Conservation (phyloP, 2,113 vertebrate species). For the Aix galericulata region DNA sequence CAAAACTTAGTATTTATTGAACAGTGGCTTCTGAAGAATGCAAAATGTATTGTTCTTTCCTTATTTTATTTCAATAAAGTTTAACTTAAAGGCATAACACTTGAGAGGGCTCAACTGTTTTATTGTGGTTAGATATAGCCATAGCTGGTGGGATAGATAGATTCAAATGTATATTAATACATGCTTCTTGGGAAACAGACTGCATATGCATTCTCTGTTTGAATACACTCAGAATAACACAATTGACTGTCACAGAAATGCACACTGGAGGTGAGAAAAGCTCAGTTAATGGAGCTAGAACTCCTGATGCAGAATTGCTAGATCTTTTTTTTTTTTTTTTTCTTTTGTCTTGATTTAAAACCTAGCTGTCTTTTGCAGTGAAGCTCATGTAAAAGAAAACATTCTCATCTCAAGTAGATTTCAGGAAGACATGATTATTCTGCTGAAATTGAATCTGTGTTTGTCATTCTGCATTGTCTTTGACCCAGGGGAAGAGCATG, state of each 20-base stretch:
- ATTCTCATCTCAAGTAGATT: background rate
- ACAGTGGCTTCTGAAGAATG: slow-evolving; percentile 77
- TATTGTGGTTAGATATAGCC: slow-evolving; percentile 21
- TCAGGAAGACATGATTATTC: slow-evolving; percentile 22
- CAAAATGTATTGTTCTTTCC: slow-evolving; percentile 71
- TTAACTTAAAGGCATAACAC: slow-evolving; percentile 79
- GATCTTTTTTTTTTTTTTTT: background rate
- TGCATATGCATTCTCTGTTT: slow-evolving; percentile 8
- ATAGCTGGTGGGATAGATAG: slow-evolving; percentile 28
- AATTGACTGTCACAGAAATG: background rate
- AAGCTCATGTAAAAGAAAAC: background rate
- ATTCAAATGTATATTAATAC: slow-evolving; percentile 30
- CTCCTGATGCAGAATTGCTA: background rate
- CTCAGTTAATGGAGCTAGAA: background rate
- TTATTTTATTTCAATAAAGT: slow-evolving; percentile 77
- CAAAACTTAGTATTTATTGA: slow-evolving; percentile 86
- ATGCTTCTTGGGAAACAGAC: background rate
- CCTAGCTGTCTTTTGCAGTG: background rate
- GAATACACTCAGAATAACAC: background rate
- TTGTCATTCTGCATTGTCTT: background rate
- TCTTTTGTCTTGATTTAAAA: background rate
- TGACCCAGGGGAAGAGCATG: background rate
- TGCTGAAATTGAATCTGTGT: slow-evolving; percentile 18
- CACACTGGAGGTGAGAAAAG: background rate
- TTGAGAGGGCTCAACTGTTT: slow-evolving; percentile 43